Evolutionary conservation across 1,140 invertebrate species (phyloP).

Genomic region (Drosophila novamexicana): DNA sequence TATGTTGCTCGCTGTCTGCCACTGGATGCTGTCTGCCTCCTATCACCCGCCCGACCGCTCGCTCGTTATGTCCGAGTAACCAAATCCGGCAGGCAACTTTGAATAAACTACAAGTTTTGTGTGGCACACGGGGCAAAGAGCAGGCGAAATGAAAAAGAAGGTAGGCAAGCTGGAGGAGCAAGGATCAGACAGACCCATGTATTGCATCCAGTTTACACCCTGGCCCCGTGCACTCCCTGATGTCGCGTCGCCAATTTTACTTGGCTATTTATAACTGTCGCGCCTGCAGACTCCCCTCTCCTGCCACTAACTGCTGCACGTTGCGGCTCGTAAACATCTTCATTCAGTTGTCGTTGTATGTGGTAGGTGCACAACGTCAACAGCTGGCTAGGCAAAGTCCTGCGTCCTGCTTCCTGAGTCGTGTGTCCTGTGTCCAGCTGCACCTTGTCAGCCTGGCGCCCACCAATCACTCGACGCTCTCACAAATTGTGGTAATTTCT

Average conservation of each 20-base stretch:
- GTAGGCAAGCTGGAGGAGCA: background rate
- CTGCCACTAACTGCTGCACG: background rate
- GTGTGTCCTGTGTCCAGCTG: slow-evolving; percentile 10
- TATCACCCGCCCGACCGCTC: slow-evolving; percentile 16
- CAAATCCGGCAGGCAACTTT: slow-evolving; percentile 51
- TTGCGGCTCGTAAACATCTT: slow-evolving; percentile 55
- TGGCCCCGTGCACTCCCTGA: slow-evolving; percentile 20
- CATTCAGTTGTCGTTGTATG: slow-evolving; percentile 43
- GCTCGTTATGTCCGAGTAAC: slow-evolving; percentile 5
- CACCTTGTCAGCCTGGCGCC: slow-evolving; percentile 40
- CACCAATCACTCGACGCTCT: slow-evolving; percentile 73
- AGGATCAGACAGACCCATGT: slow-evolving; percentile 52
- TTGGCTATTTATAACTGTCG: slow-evolving; percentile 81
- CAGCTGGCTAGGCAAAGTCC: slow-evolving; percentile 21
- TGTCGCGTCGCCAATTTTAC: slow-evolving; percentile 70
- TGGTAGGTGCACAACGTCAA: slow-evolving; percentile 50
- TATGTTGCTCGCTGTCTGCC: slow-evolving; percentile 56
- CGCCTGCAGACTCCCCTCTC: slow-evolving; percentile 20
- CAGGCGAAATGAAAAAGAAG: slow-evolving; percentile 34
- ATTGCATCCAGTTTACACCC: slow-evolving; percentile 41
- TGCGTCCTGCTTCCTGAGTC: background rate
- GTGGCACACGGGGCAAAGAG: slow-evolving; percentile 31
- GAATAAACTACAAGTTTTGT: slow-evolving; percentile 77
- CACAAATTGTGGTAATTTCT: slow-evolving; percentile 82
- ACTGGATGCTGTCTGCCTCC: background rate